phyloP scores from a whole-genome alignment of 2,113 vertebrate genomes.

The Ceyx cyanopectus region DNA sequence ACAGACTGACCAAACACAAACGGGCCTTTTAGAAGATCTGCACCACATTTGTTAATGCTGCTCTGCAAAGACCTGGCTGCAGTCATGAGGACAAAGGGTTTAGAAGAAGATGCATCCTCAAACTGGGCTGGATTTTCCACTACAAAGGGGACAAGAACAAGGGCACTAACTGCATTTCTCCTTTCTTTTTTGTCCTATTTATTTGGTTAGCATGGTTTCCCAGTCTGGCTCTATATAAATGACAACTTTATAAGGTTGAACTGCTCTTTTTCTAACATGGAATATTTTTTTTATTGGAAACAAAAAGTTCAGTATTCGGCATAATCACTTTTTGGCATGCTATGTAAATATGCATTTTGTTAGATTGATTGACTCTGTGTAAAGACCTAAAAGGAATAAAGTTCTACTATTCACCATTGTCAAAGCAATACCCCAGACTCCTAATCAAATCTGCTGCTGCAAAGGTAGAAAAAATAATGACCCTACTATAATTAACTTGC shows the following conservation, averaged over 20 bases:
- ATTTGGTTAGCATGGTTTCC: not conserved
- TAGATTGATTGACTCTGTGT: not conserved
- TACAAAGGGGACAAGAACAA: not conserved
- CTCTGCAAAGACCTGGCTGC: conserved; percentile 13
- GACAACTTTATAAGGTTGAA: not conserved
- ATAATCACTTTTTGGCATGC: conserved; percentile 25
- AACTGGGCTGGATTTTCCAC: not conserved
- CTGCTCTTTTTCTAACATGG: not conserved
- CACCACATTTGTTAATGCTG: not conserved
- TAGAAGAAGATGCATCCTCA: not conserved
- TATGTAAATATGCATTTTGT: conserved; percentile 25
- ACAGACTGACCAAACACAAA: conserved; percentile 30
- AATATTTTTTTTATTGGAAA: not conserved
- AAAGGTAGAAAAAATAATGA: conserved; percentile 31
- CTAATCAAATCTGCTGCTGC: conserved; percentile 37
- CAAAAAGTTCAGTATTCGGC: conserved; percentile 1
- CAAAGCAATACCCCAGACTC: conserved; percentile 49
- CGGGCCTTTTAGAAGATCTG: not conserved
- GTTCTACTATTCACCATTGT: conserved; percentile 39
- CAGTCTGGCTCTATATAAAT: not conserved
- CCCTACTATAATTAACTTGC: conserved; percentile 10
- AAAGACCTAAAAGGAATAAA: conserved; percentile 22
- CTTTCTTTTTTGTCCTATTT: not conserved
- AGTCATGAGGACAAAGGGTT: conserved; percentile 2
- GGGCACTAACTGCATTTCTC: not conserved